Evolutionary conservation across 2,888 invertebrate species (phyloP).

Genomic region (Achlya flavicornis): DNA sequence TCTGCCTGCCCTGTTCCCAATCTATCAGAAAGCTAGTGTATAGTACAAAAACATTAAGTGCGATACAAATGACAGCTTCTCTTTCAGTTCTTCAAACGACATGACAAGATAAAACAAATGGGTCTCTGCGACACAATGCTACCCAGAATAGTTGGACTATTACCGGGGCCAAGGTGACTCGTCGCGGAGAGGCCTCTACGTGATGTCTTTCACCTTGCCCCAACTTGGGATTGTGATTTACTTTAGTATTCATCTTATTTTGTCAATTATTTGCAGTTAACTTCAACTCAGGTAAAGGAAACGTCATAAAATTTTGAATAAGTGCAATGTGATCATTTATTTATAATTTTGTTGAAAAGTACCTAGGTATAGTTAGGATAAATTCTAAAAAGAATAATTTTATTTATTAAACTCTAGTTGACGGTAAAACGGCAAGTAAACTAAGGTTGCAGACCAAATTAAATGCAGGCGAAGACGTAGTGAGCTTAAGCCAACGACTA

Average conservation of each 20-base stretch:
- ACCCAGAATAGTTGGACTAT: neutral
- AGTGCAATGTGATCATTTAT: too few species aligned
- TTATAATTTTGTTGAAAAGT: too few species aligned
- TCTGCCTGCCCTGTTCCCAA: too few species aligned
- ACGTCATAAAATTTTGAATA: too few species aligned
- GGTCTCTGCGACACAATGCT: neutral
- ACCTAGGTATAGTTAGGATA: too few species aligned
- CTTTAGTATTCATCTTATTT: too few species aligned
- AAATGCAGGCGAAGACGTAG: neutral
- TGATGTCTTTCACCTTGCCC: neutral
- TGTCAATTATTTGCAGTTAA: too few species aligned
- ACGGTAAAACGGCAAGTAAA: neutral
- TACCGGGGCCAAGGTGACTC: conserved; percentile 1
- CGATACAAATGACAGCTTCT: conserved; percentile 1
- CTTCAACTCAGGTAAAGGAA: too few species aligned
- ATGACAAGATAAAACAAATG: neutral
- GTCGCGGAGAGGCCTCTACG: neutral
- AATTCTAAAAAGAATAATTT: neutral
- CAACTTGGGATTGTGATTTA: neutral
- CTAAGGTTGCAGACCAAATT: neutral
- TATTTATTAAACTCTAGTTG: neutral
- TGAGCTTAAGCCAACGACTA: neutral
- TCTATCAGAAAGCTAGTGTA: too few species aligned
- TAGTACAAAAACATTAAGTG: neutral
- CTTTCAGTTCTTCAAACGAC: neutral